These are phyloP conservation scores for Heliconius congener DNA, from an alignment of 1,140 invertebrate genomes.

Conservation along the genomic window DNA sequence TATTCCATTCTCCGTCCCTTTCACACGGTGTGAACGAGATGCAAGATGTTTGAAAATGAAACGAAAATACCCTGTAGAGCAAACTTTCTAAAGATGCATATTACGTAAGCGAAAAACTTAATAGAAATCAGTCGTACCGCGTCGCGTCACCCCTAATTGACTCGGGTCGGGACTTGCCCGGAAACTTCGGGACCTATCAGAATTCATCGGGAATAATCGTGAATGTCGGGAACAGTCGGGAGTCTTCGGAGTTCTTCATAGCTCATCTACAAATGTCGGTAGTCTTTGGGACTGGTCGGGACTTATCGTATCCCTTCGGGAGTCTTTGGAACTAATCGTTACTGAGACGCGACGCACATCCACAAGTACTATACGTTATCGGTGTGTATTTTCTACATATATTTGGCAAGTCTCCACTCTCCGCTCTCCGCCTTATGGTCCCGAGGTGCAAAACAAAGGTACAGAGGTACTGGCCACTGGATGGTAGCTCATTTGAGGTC, in stretches of 20 bases:
- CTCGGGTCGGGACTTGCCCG: neutral
- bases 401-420: constrained; percentile 35
- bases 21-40: constrained; percentile 6
- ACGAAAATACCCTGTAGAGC: constrained; percentile 31
- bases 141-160: constrained; percentile 45
- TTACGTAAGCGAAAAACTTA: constrained; percentile 21
- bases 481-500: constrained; percentile 46
- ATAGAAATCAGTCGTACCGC: constrained; percentile 46
- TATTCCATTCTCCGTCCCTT: neutral
- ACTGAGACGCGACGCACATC: neutral
- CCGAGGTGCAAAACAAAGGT: constrained; percentile 8
- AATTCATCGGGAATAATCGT: neutral
- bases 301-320: neutral
- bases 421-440: constrained; percentile 13
- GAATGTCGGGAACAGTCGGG: neutral
- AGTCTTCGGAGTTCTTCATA: too few species aligned
- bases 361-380: constrained; percentile 6
- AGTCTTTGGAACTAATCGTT: neutral
- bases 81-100: constrained; percentile 24
- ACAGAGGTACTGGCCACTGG: neutral
- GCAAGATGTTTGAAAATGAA: neutral
- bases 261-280: neutral
- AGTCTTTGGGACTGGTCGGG: neutral
- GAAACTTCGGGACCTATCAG: too few species aligned
- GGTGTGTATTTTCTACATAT: constrained; percentile 12